These are phyloP conservation scores for Trissolcus brochymenae DNA, from an alignment of 2,888 invertebrate species.

Conservation along the genomic window DNA sequence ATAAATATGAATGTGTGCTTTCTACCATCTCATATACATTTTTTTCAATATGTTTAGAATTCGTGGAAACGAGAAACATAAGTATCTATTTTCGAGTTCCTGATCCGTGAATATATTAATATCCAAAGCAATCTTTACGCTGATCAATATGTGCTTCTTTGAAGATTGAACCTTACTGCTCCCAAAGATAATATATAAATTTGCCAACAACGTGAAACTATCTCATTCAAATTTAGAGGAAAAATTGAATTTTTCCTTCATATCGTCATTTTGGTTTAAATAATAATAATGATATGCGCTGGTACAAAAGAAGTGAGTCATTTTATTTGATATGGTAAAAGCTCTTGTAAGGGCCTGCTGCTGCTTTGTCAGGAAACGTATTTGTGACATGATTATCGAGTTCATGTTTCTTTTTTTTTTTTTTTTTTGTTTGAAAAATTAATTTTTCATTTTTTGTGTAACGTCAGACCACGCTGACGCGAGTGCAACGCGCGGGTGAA, in stretches of 20 bases:
- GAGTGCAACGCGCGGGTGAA: slow-evolving; percentile 28
- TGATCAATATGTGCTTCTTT: slow-evolving; percentile 32
- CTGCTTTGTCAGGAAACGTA: background rate
- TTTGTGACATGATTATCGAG: slow-evolving; percentile 11
- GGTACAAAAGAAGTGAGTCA: too few species aligned
- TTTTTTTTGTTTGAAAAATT: too few species aligned
- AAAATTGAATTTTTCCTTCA: background rate
- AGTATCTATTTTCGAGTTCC: slow-evolving; percentile 29
- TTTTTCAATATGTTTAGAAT: background rate
- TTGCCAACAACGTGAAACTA: slow-evolving; percentile 1
- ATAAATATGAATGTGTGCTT: too few species aligned
- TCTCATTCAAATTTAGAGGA: background rate
- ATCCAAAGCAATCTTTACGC: slow-evolving; percentile 36
- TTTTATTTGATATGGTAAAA: background rate
- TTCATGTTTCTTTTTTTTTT: background rate
- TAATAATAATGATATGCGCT: too few species aligned
- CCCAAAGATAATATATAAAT: slow-evolving; percentile 24
- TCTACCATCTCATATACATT: too few species aligned
- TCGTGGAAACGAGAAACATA: slow-evolving; percentile 32
- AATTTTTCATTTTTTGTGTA: slow-evolving; percentile 17
- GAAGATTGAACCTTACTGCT: slow-evolving; percentile 33
- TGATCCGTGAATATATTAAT: slow-evolving; percentile 46
- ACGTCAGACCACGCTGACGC: slow-evolving; percentile 5
- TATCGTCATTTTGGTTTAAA: background rate
- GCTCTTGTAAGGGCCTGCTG: too few species aligned